Base-by-base conservation (phyloP, 2,113 vertebrate genomes). In the Thryonomys swinderianus region DNA sequence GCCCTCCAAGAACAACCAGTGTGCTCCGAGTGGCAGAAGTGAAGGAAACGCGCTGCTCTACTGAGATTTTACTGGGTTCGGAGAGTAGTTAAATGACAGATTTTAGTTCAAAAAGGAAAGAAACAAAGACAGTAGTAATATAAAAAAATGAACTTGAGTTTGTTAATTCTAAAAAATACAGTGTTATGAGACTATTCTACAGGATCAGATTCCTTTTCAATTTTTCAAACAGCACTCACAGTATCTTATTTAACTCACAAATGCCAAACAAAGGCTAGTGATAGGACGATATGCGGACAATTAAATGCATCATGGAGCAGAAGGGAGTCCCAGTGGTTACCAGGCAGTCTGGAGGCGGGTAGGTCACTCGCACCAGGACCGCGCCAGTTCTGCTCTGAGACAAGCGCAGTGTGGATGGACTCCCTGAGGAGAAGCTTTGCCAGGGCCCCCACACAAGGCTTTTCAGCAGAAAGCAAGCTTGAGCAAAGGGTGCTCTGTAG, bases 171-270 rank as follows among this genome's bases (percentile, higher is more conserved):
- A 37, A 64, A 51, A 42, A 66, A 55, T 32, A 57, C 1, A 82
- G 53, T 4, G 32, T 82, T 83, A 81, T 48, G 8, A 90, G 40
- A 42, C 17, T 30, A 64, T 69, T 37, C 18, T 32, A 95, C 16
- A 74, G 42, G 89, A 88, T 37, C 11, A 59, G 80, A 83, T 37
- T 64, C 66, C 85, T 96, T 90, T 80, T 93, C 7, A 45, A n/a
- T 76, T 89, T 79, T 84, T 83, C 21, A n/a, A 71, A 88, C 30
- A 78, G 45, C 92, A 90, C 27, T 87, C 51, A 12, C 5, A 42
- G 25, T 78, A 93, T 55, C 86, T 80, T 45, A 80, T 79, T 85
- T 83, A 62, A 90, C 62, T 94, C 80, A 76, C 74, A 84, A 84
- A 61, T 27, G 37, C 3, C 17, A 84, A 88, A 71, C 67, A 32